A percentile compares a stretch with the other conserved stretches of the same genome.
Conservation (phyloP, 2,888 invertebrate species). For the Pollenia amentaria region DNA sequence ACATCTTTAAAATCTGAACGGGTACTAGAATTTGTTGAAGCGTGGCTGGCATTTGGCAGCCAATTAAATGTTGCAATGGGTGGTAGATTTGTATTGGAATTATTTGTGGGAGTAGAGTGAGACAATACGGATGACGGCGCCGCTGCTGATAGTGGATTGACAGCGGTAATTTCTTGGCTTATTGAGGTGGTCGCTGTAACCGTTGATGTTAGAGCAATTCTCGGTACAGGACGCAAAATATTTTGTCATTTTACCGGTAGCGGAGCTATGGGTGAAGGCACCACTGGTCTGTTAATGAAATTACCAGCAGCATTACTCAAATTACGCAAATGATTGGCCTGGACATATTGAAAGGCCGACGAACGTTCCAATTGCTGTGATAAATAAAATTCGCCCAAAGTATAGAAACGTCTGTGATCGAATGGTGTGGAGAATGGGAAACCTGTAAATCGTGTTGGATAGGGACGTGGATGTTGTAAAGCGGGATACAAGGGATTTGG, state of each 20-base stretch:
- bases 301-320: slow-evolving; percentile 78
- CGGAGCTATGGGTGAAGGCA: slow-evolving; percentile 64
- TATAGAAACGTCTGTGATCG: slow-evolving; percentile 83
- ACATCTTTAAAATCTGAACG: slow-evolving; percentile 53
- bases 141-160: background rate
- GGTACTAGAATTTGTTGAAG: slow-evolving; percentile 57
- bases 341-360: slow-evolving; percentile 84
- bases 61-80: slow-evolving; percentile 53
- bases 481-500: slow-evolving; percentile 58
- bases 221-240: slow-evolving; percentile 83
- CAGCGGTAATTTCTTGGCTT: slow-evolving; percentile 62
- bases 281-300: slow-evolving; percentile 75
- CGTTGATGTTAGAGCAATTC: slow-evolving; percentile 80
- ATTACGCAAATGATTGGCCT: slow-evolving; percentile 80
- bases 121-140: slow-evolving; percentile 6
- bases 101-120: slow-evolving; percentile 29
- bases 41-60: slow-evolving; percentile 28
- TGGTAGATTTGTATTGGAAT: slow-evolving; percentile 30
- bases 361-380: slow-evolving; percentile 82
- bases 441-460: slow-evolving; percentile 78
- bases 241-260: slow-evolving; percentile 83
- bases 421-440: slow-evolving; percentile 80
- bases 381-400: slow-evolving; percentile 83
- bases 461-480: slow-evolving; percentile 66
- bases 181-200: slow-evolving; percentile 75